A percentile compares a stretch with the other conserved stretches of the same genome.
Conservation (phyloP, 2,113 vertebrate species). For the Corydoras sp. region DNA sequence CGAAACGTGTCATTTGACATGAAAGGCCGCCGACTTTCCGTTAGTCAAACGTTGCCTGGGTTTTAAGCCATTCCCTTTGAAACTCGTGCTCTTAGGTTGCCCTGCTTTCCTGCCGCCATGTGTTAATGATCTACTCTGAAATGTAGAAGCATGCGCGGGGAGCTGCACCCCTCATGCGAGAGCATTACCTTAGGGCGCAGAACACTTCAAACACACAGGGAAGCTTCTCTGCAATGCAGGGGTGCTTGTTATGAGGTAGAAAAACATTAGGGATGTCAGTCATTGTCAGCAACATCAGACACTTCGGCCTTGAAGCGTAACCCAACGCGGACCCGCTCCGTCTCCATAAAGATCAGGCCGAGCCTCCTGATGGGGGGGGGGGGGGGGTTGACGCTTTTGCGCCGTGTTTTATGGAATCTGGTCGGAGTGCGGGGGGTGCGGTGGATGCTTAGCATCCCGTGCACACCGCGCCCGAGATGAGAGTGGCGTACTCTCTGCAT, state of each 20-base stretch:
- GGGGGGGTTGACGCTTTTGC: constrained; percentile 18
- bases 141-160: constrained; percentile 27
- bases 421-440: constrained; percentile 6
- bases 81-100: constrained; percentile 22
- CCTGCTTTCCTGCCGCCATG: constrained; percentile 6
- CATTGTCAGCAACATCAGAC: constrained; percentile 30
- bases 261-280: constrained; percentile 42
- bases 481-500: constrained; percentile 4
- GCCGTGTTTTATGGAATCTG: constrained; percentile 32
- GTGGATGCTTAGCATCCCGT: constrained; percentile 28
- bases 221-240: constrained; percentile 39
- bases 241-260: constrained; percentile 37
- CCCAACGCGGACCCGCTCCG: constrained; percentile 15
- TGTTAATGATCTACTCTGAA: constrained; percentile 43
- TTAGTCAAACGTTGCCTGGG: constrained; percentile 1
- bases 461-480: constrained; percentile 20
- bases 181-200: constrained; percentile 42
- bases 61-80: background rate
- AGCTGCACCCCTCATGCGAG: constrained; percentile 26
- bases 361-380: constrained; percentile 36
- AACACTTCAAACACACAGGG: constrained; percentile 42
- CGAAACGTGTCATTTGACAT: no score
- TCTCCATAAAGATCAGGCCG: constrained; percentile 37
- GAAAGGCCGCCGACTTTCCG: constrained; percentile 11
- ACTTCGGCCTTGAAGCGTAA: constrained; percentile 41